Base-by-base conservation (phyloP, 2,113 vertebrate genomes). In the Paraplagusia blochii region DNA sequence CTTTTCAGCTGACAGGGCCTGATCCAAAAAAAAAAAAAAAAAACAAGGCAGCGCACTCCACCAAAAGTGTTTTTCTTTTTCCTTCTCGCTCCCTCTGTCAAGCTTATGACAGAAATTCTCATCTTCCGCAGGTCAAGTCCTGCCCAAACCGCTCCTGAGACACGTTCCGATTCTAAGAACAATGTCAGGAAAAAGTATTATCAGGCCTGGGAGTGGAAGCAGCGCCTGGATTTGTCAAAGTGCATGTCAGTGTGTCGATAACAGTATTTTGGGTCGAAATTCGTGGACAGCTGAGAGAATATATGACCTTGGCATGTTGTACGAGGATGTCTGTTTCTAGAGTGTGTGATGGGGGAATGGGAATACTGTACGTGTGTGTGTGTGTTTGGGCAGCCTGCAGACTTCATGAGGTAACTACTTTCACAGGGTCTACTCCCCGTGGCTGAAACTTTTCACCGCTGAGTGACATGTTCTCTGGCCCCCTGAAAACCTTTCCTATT, bases 371-470 rank as follows among this genome's bases (percentile, higher is more conserved):
- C 19, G 35, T 29, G 53, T 1, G 14, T 56, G 47, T 51, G 50
- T 49, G 22, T 29, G n/a, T n/a, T n/a, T n/a, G n/a, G n/a, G 73
- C 7, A 47, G 46, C 15, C 52, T 66, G 36, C 12, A 63, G 67
- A 72, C 60, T 69, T 76, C 74, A 78, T 51, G 58, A 75, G 50
- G 52, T 71, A 64, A 63, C 59, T 29, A 72, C 18, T 65, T 86
- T 77, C 69, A 69, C 63, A 77, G 74, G 70, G 66, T 72, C 67
- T 65, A 7, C 68, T 53, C 73, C 36, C 36, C 36, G 58, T 36
- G 54, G 50, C 69, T 80, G 61, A 86, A 29, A 84, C 77, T 81
- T 84, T 79, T 72, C 67, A 69, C 44, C 57, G 59, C 61, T 57
- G 72, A 85, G 67, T 80, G 61, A 77, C 22, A 35, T 52, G 49